Evolutionary conservation across 2,888 invertebrate genomes (phyloP).

Genomic region (Linnaemya vulpina): DNA sequence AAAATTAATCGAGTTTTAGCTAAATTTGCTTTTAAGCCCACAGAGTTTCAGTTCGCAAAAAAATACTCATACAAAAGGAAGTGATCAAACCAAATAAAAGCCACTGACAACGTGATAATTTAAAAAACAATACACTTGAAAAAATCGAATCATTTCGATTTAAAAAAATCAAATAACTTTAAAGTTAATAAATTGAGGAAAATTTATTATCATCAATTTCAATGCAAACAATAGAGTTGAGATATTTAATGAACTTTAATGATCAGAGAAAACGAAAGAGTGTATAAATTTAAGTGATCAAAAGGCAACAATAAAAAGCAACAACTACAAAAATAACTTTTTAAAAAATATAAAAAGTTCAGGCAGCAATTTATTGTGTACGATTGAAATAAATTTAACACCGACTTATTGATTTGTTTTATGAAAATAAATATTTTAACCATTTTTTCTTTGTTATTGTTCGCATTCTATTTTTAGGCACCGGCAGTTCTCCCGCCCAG

Average conservation of each 20-base stretch:
- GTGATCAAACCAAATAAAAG: constrained; percentile 17
- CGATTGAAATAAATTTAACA: neutral
- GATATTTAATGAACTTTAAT: neutral
- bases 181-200: neutral
- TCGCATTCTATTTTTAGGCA: constrained; percentile 78
- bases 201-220: constrained; percentile 12
- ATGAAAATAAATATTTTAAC: constrained; percentile 4
- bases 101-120: no score
- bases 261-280: neutral
- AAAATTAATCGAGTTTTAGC: neutral
- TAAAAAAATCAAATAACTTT: no score
- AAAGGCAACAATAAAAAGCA: no score
- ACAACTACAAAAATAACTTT: no score
- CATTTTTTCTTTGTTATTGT: constrained; percentile 19
- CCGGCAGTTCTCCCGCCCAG: constrained; percentile 84
- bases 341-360: constrained; percentile 3
- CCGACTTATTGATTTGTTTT: neutral
- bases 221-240: neutral
- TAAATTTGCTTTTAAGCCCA: constrained; percentile 5
- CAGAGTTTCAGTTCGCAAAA: neutral
- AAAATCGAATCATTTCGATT: no score
- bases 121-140: neutral
- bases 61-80: neutral
- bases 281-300: neutral
- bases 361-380: neutral